phyloP scores from a whole-genome alignment of 1,140 invertebrate genomes.

The Sogatella furcifera region DNA sequence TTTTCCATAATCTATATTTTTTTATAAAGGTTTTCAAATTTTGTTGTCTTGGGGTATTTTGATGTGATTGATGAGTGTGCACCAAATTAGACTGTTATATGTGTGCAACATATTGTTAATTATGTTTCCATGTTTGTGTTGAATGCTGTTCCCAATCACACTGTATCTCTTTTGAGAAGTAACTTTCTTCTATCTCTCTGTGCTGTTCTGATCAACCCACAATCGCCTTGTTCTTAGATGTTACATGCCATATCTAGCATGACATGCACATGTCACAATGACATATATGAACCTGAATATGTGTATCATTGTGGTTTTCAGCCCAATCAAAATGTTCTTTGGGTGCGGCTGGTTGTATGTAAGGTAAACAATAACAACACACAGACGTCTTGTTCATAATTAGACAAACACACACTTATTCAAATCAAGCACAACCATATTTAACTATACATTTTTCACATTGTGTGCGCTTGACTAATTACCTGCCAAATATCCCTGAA shows the following conservation, averaged over 20 bases:
- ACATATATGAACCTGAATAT: slow-evolving; percentile 11
- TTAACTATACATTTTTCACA: neutral
- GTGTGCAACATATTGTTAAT: too few relatives aligned
- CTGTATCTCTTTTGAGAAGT: neutral
- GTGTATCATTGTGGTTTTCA: slow-evolving; percentile 36
- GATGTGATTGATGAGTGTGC: too few relatives aligned
- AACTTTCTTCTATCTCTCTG: slow-evolving; percentile 4
- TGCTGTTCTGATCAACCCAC: too few relatives aligned
- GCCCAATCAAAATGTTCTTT: slow-evolving; percentile 50
- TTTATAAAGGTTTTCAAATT: too few relatives aligned
- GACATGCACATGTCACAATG: slow-evolving; percentile 13
- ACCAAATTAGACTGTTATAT: too few relatives aligned
- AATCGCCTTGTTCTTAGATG: too few relatives aligned
- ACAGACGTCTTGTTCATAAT: neutral
- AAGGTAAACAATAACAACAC: slow-evolving; percentile 42
- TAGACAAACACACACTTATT: neutral
- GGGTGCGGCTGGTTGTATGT: slow-evolving; percentile 67
- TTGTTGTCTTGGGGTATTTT: too few relatives aligned
- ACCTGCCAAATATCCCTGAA: too few relatives aligned
- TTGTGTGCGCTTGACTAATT: neutral
- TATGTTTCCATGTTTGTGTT: too few relatives aligned
- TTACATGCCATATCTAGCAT: slow-evolving; percentile 7
- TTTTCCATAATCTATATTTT: too few relatives aligned
- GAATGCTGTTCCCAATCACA: neutral
- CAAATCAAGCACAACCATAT: slow-evolving; percentile 3